Conservation (phyloP, 2,888 invertebrate species). For the Megalurothrips usitatus region DNA sequence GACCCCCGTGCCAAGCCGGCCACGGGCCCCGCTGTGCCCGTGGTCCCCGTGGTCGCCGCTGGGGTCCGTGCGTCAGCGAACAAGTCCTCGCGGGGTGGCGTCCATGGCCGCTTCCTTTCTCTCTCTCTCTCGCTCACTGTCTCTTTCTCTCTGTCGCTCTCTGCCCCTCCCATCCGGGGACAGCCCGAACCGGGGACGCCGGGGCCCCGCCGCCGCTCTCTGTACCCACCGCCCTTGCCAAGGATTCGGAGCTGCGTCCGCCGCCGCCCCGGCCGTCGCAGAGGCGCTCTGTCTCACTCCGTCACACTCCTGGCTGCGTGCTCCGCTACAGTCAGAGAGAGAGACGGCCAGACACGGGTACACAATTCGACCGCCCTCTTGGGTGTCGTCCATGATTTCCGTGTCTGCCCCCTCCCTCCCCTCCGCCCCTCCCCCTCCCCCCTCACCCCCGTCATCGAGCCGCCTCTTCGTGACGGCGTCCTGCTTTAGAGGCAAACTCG, state of each 20-base stretch:
- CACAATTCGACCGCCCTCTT: neutral
- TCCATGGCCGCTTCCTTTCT: neutral
- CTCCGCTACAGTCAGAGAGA: too few relatives aligned
- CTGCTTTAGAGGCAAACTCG: too few relatives aligned
- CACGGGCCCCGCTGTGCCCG: neutral
- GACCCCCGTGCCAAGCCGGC: neutral
- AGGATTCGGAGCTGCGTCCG: neutral
- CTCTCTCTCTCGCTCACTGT: neutral
- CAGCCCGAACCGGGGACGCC: too few relatives aligned
- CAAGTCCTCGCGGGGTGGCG: neutral
- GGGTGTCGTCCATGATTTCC: constrained; percentile 1
- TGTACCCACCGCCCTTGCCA: neutral
- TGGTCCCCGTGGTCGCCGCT: neutral
- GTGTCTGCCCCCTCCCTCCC: neutral
- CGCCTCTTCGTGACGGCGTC: too few relatives aligned
- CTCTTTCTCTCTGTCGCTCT: neutral
- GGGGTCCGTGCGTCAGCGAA: neutral
- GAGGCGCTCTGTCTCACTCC: neutral
- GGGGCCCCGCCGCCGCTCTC: too few relatives aligned
- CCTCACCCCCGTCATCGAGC: neutral
- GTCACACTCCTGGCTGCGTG: neutral
- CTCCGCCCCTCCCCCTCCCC: neutral
- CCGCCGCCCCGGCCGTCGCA: neutral
- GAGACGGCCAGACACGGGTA: too few relatives aligned
- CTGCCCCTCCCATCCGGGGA: too few relatives aligned